Evolutionary conservation across 2,888 invertebrate genomes (phyloP).

Genomic region (Nemurella pictetii): DNA sequence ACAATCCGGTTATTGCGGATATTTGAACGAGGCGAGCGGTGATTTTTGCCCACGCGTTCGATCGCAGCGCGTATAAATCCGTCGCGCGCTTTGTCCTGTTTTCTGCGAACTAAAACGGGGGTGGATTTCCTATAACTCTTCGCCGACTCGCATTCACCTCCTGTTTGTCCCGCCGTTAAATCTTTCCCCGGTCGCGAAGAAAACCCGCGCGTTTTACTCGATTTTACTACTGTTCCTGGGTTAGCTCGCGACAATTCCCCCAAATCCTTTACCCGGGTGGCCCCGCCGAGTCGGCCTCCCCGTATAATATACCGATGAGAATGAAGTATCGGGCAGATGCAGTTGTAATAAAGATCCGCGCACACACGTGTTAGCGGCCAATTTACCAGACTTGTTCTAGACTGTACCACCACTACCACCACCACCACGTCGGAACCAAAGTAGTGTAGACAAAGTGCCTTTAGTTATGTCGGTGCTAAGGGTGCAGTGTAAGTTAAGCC

Average conservation of each 20-base stretch:
- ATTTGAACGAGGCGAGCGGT: too few species aligned
- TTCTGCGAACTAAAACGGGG: background rate
- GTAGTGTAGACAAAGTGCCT: slow-evolving; percentile 36
- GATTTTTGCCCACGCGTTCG: too few species aligned
- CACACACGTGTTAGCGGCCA: slow-evolving; percentile 6
- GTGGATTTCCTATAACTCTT: background rate
- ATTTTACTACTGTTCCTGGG: background rate
- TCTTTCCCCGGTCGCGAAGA: background rate
- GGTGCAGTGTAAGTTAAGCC: slow-evolving; percentile 35
- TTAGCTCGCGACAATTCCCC: background rate
- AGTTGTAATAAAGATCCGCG: background rate
- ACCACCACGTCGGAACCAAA: background rate
- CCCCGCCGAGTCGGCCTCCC: too few species aligned
- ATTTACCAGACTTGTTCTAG: slow-evolving; percentile 29
- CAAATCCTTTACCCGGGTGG: background rate
- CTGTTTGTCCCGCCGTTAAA: background rate
- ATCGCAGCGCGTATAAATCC: too few species aligned
- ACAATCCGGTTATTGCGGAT: too few species aligned
- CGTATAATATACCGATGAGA: background rate
- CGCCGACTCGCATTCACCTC: background rate
- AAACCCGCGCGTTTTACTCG: background rate
- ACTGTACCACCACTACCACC: too few species aligned
- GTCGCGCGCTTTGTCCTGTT: background rate
- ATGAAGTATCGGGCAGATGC: background rate
- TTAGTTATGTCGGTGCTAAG: slow-evolving; percentile 33